Evolutionary conservation across 2,797 vertebrate genomes (phyloP).

Genomic region (Gymnoscopelus microlampas): DNA sequence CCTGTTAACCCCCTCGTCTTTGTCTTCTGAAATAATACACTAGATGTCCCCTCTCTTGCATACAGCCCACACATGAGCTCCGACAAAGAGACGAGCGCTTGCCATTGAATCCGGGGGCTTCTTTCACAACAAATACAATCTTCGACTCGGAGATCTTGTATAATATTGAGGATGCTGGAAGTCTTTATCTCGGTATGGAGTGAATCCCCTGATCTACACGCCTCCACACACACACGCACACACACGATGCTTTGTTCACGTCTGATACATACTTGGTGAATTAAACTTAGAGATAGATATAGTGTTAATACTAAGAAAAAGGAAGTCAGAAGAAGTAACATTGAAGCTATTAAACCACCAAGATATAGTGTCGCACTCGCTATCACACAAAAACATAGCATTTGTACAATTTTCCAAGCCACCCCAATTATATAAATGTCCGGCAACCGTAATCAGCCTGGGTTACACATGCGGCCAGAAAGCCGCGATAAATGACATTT

Average conservation of each 20-base stretch:
- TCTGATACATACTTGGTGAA: slow-evolving; percentile 58
- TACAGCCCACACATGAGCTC: slow-evolving; percentile 66
- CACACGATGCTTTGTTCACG: slow-evolving; percentile 52
- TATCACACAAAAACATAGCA: slow-evolving; percentile 75
- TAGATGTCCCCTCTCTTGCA: slow-evolving; percentile 70
- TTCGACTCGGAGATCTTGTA: slow-evolving; percentile 67
- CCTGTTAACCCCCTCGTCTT: slow-evolving; percentile 81
- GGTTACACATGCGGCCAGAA: slow-evolving; percentile 77
- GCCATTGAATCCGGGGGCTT: slow-evolving; percentile 68
- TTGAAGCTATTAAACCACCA: slow-evolving; percentile 65
- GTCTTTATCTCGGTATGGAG: slow-evolving; percentile 73
- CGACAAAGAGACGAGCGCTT: slow-evolving; percentile 71
- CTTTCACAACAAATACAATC: slow-evolving; percentile 64
- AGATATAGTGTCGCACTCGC: slow-evolving; percentile 59
- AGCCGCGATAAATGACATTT: slow-evolving; percentile 86
- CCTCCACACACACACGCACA: slow-evolving; percentile 43
- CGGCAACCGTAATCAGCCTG: slow-evolving; percentile 77
- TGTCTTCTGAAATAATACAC: slow-evolving; percentile 80
- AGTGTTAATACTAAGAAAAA: slow-evolving; percentile 43
- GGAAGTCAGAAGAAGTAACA: slow-evolving; percentile 52
- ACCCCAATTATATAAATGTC: slow-evolving; percentile 79
- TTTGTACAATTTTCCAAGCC: slow-evolving; percentile 70
- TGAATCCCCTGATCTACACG: slow-evolving; percentile 65
- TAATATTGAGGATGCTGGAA: slow-evolving; percentile 62
- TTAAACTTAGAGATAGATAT: slow-evolving; percentile 51